A percentile compares a stretch with the other conserved stretches of the same genome.
phyloP scores from a whole-genome alignment of 2,113 vertebrate genomes.

The Chascanopsetta lugubris region DNA sequence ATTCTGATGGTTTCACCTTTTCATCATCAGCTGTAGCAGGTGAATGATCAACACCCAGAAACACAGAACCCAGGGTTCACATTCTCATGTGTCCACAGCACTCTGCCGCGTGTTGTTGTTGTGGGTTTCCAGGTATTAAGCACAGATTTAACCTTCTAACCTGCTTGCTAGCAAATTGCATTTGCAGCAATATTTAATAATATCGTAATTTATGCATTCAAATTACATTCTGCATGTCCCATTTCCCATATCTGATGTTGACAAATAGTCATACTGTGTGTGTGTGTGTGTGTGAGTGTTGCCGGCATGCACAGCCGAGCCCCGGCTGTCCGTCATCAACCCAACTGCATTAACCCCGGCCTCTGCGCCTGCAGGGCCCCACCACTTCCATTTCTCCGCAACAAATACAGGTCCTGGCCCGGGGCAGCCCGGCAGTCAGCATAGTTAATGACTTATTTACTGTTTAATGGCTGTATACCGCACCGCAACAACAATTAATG shows the following conservation, averaged over 20 bases:
- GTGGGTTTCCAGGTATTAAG: constrained; percentile 1
- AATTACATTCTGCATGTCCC: constrained; percentile 27
- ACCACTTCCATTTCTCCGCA: constrained; percentile 77
- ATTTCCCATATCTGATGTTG: constrained; percentile 42
- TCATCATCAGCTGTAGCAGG: neutral
- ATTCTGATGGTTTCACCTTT: neutral
- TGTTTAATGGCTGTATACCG: constrained; percentile 78
- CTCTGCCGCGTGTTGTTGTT: neutral
- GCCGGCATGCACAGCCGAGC: constrained; percentile 41
- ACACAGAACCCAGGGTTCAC: neutral
- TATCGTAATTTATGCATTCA: constrained; percentile 5
- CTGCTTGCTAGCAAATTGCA: neutral
- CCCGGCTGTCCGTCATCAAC: constrained; percentile 69
- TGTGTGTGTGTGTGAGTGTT: neutral
- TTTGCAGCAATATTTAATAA: constrained; percentile 19
- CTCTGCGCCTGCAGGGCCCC: constrained; percentile 74
- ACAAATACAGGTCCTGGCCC: constrained; percentile 79
- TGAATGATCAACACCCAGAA: neutral
- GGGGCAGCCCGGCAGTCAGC: constrained; percentile 68
- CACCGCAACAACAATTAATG: constrained; percentile 81
- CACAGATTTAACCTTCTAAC: neutral
- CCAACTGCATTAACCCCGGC: constrained; percentile 79
- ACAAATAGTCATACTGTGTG: constrained; percentile 35
- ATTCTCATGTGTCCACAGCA: neutral
- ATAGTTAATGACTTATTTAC: constrained; percentile 84